Evolutionary conservation across 2,888 invertebrate genomes (phyloP).

Genomic region (Holacanthella duospinosa): DNA sequence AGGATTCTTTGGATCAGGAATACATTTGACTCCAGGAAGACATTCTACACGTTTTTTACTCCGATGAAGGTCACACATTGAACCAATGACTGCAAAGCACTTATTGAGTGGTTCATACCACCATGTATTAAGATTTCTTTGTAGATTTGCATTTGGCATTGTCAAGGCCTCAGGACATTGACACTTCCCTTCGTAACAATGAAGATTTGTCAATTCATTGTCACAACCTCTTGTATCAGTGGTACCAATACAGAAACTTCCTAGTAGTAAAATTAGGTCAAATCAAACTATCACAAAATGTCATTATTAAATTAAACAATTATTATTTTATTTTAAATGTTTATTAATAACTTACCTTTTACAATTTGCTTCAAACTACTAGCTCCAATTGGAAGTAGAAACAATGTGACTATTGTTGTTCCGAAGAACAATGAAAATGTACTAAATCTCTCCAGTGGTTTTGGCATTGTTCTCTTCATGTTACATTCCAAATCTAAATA

Average conservation of each 20-base stretch:
- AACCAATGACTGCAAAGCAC: not conserved
- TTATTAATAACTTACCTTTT: not conserved
- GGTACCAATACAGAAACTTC: slow-evolving; percentile 2
- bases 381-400: too few species aligned
- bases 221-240: not conserved
- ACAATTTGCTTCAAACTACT: not conserved
- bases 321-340: not conserved
- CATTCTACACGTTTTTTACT: not conserved
- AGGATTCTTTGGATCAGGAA: not conserved
- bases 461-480: too few species aligned
- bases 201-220: slow-evolving; percentile 2
- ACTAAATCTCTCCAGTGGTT: too few species aligned
- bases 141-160: not conserved
- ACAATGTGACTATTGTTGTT: too few species aligned
- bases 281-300: not conserved
- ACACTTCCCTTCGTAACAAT: slow-evolving; percentile 2
- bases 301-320: not conserved
- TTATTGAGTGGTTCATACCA: not conserved
- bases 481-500: too few species aligned
- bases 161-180: not conserved
- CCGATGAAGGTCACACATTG: not conserved
- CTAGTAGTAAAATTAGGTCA: not conserved
- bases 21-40: slow-evolving; percentile 1
- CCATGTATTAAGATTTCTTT: not conserved
- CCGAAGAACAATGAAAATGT: too few species aligned